Evolutionary conservation across 2,888 invertebrate species (phyloP).

Genomic region (Drymonia ruficornis): DNA sequence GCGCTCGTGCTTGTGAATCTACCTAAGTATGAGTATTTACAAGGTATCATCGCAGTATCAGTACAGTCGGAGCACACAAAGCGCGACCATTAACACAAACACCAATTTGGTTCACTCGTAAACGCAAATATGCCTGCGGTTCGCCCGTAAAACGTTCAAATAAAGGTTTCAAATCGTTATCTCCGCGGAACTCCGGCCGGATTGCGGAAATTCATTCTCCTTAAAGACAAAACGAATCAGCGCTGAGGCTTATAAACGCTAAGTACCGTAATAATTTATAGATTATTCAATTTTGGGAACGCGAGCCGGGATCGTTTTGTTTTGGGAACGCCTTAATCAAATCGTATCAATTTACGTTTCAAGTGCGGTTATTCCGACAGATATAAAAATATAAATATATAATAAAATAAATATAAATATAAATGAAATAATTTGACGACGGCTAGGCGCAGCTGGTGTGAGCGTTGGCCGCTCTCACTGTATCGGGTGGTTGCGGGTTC

Average conservation of each 20-base stretch:
- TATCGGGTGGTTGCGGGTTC: too few species aligned
- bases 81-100: slow-evolving; percentile 3
- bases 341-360: background rate
- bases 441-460: too few species aligned
- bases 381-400: too few species aligned
- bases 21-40: too few species aligned
- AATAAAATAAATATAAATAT: too few species aligned
- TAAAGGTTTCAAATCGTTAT: slow-evolving; percentile 19
- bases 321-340: slow-evolving; percentile 12
- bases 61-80: background rate
- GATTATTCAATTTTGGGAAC: slow-evolving; percentile 16
- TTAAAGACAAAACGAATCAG: slow-evolving; percentile 25
- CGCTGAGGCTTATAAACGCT: slow-evolving; percentile 17
- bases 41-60: too few species aligned
- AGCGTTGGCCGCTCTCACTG: too few species aligned
- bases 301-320: slow-evolving; percentile 6
- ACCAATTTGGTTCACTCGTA: slow-evolving; percentile 8
- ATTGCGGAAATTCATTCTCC: slow-evolving; percentile 26
- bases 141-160: slow-evolving; percentile 25
- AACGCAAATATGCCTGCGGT: background rate
- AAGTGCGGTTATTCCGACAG: background rate
- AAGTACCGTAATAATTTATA: slow-evolving; percentile 22
- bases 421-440: too few species aligned
- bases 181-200: slow-evolving; percentile 20
- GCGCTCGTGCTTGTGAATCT: too few species aligned